A percentile compares a stretch with the other conserved stretches of the same genome.
Conservation (phyloP, 2,888 invertebrate genomes). For the Flabesymbios commensalis region DNA sequence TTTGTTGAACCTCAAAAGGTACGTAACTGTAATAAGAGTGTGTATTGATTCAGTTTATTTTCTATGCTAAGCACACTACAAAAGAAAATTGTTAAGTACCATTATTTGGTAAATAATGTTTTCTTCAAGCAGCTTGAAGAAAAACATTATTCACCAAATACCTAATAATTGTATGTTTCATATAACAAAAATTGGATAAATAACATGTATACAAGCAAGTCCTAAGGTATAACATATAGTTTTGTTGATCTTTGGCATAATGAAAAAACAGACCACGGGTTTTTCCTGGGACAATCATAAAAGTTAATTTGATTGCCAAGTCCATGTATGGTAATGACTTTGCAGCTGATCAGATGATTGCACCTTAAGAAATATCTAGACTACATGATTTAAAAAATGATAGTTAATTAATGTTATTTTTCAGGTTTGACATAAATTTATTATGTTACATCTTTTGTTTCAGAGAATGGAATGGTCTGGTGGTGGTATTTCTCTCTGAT, state of each 20-base stretch:
- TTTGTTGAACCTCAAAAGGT: conserved; percentile 65
- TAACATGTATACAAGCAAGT: too few relatives aligned
- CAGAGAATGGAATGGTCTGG: conserved; percentile 58
- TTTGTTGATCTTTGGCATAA: too few relatives aligned
- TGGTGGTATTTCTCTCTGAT: conserved; percentile 46
- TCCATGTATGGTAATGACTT: too few relatives aligned
- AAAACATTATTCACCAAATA: not conserved
- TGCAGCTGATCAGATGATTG: too few relatives aligned
- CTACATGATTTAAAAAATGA: too few relatives aligned
- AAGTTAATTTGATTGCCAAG: too few relatives aligned
- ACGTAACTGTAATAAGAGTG: not conserved
- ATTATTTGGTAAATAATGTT: not conserved
- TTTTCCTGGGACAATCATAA: too few relatives aligned
- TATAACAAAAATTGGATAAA: too few relatives aligned
- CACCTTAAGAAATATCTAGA: too few relatives aligned
- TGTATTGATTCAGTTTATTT: not conserved
- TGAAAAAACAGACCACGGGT: too few relatives aligned
- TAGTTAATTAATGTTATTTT: not conserved
- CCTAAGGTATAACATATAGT: too few relatives aligned
- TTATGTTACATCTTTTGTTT: conserved; percentile 30
- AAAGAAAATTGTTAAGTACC: not conserved
- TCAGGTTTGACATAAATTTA: not conserved
- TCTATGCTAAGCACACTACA: not conserved
- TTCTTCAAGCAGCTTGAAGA: not conserved
- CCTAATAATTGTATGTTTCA: too few relatives aligned